These are phyloP conservation scores for Melitaea athalia DNA, from an alignment of 2,888 invertebrate genomes.

Conservation along the genomic window DNA sequence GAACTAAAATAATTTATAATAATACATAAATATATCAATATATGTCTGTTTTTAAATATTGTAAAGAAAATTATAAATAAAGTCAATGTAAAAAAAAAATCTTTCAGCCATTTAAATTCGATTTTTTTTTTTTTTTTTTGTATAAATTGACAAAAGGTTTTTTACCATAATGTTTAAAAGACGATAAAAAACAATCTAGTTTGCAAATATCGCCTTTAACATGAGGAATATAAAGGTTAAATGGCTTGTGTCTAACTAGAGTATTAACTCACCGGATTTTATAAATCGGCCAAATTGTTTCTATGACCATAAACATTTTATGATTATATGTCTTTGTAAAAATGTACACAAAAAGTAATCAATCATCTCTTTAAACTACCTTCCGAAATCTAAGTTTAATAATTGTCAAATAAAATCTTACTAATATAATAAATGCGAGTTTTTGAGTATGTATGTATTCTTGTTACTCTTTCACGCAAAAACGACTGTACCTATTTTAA, in stretches of 20 bases:
- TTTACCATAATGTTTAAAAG: neutral
- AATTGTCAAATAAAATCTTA: no score
- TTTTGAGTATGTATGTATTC: no score
- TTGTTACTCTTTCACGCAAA: no score
- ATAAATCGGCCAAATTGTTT: neutral
- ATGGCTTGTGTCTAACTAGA: conserved; percentile 8
- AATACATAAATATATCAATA: neutral
- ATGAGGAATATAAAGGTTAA: conserved; percentile 11
- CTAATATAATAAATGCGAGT: no score
- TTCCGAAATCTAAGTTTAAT: no score
- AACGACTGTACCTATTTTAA: no score
- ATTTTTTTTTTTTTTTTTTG: no score
- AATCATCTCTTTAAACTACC: neutral
- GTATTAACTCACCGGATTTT: conserved; percentile 1
- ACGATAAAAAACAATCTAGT: neutral
- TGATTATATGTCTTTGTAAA: neutral
- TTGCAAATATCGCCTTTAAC: conserved; percentile 1
- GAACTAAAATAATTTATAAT: neutral
- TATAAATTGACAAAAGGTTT: no score
- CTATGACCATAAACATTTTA: conserved; percentile 5
- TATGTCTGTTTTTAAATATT: neutral
- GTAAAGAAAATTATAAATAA: conserved; percentile 6
- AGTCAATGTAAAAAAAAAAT: neutral
- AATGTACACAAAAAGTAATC: neutral
- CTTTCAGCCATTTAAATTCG: neutral